Base-by-base conservation (phyloP, 1,140 invertebrate species). In the Idris sp. region DNA sequence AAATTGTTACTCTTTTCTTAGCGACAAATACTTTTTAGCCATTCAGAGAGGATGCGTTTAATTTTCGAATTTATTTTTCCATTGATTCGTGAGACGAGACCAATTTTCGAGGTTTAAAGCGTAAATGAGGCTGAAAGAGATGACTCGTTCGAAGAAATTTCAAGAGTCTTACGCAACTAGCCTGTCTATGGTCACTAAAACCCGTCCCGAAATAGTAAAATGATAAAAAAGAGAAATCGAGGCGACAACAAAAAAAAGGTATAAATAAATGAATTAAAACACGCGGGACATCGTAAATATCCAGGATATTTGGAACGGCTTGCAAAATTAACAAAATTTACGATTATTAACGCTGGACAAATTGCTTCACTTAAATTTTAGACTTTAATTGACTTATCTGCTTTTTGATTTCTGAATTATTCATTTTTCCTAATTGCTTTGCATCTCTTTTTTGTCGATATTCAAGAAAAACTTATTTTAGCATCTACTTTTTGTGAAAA, bases 211-310 rank as follows among this genome's bases (percentile, higher is more conserved):
- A 67, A 69, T 68, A 43, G 56, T 54, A 10, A 53, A 61, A 61
- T 40, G 67, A 71, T 48, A 54, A 62, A 71, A 71, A 6, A 61
- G 67, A 62, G 56, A 62, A 71, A 71, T 54, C 48, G 56, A 49
- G 43, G 8, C 16, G 19, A 13, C 11, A 28, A 43, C 49, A 53
- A 54, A 40, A 67, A 68, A 26, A 9, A 6, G 31, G 14, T 33
- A 31, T 35, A 56, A 40, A 38, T 56, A 61, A 40, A 61, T 10
- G 56, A 40, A 41, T 62, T 62, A 46, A 40, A 41, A 62, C 44
- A 16, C 26, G 41, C 30, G 18, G 49, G 25, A 9, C 38, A 40
- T 54, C 65, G 25, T 53, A 59, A 71, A 56, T 71, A n/a, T 54
- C 31, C 30, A 13, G 49, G 44, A 43, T 71, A 61, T 71, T 54